A percentile compares a stretch with the other conserved stretches of the same genome.
These are phyloP conservation scores for Plebejus argus DNA, from an alignment of 2,888 invertebrate genomes.

Conservation along the genomic window DNA sequence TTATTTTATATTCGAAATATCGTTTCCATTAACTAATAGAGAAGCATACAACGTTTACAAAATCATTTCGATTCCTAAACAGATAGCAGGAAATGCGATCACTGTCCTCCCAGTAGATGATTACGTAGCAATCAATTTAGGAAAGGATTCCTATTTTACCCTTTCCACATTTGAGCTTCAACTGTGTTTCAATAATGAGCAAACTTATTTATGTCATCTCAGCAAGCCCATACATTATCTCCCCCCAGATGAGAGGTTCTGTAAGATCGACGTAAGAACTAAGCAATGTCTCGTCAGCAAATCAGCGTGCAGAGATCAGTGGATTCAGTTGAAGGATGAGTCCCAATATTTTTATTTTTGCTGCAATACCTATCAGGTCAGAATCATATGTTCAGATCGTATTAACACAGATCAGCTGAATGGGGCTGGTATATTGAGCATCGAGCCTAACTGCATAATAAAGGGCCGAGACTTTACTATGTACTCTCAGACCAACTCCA, in stretches of 20 bases:
- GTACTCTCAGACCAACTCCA: neutral
- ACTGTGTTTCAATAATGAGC: too few species aligned
- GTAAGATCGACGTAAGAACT: neutral
- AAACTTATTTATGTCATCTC: too few species aligned
- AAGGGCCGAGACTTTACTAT: constrained; percentile 1
- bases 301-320: neutral
- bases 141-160: too few species aligned
- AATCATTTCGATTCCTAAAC: constrained; percentile 8
- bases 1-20: constrained; percentile 2
- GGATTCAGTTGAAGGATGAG: neutral
- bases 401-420: neutral
- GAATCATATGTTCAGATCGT: neutral
- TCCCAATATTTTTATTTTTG: constrained; percentile 2
- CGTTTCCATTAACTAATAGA: constrained; percentile 4
- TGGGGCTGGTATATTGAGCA: neutral
- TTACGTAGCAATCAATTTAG: too few species aligned
- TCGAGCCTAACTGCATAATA: neutral
- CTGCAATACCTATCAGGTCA: neutral
- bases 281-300: constrained; percentile 1
- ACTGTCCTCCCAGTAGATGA: too few species aligned
- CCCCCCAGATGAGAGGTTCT: neutral
- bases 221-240: neutral
- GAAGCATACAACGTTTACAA: neutral
- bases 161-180: too few species aligned
- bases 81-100: neutral